A percentile compares a stretch with the other conserved stretches of the same genome.
phyloP scores from a whole-genome alignment of 2,888 invertebrate species.

The Caenorhabditis auriculariae region DNA sequence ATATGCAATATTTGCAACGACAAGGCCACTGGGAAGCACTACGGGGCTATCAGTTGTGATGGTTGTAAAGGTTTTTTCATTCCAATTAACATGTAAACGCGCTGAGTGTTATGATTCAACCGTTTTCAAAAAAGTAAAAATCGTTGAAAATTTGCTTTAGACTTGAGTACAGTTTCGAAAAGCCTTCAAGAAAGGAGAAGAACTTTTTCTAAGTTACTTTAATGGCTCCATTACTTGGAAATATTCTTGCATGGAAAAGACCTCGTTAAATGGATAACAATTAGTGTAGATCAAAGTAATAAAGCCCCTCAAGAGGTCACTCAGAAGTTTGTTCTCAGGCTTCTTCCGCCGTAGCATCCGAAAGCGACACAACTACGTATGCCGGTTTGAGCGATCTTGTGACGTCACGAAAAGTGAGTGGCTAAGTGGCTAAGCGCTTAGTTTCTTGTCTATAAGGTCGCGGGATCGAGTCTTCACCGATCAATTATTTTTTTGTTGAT shows the following conservation, averaged over 20 bases:
- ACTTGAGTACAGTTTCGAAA: too few species aligned
- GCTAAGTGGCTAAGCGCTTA: too few species aligned
- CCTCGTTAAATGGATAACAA: too few species aligned
- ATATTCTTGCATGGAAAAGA: too few species aligned
- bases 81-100: not conserved
- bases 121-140: too few species aligned
- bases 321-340: constrained; percentile 14
- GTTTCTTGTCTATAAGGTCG: not conserved
- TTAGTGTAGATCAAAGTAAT: too few species aligned
- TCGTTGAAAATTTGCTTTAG: too few species aligned
- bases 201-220: too few species aligned
- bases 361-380: constrained; percentile 58
- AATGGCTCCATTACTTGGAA: too few species aligned
- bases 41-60: constrained; percentile 59
- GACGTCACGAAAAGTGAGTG: constrained; percentile 59
- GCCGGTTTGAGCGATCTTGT: constrained; percentile 58
- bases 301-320: too few species aligned
- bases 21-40: constrained; percentile 60
- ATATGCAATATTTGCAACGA: constrained; percentile 57
- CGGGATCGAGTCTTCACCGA: not conserved
- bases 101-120: too few species aligned
- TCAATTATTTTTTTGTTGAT: not conserved
- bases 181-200: too few species aligned
- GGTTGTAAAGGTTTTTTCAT: constrained; percentile 56
- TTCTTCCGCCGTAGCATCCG: constrained; percentile 63